Evolutionary conservation across 2,888 invertebrate genomes (phyloP), one percentile per base, ranked within the genome.

Genomic region (Resseliella maxima): DNA sequence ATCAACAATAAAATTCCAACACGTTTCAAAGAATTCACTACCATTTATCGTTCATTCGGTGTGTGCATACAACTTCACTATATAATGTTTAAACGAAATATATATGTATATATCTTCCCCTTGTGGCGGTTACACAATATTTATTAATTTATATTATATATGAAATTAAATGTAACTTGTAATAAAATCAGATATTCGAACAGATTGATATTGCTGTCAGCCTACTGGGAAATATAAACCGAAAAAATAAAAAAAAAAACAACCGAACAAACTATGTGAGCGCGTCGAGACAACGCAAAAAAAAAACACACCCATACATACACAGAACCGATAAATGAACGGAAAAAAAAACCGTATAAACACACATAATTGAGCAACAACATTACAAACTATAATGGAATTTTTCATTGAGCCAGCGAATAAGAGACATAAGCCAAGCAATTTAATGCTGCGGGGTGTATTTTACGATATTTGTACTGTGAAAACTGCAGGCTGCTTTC

Each of bases 361-460:
- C 46, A 50, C 46, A 50, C 46, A 50, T 50, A 41, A 83, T 83
- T 41, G 83, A 83, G 41, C 38, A 83, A 41, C 83, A 83, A 41
- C 41, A 83, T 38, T 83, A 41, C 83, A 38, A 83, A 83, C 83
- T 83, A 83, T 83, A 83, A 83, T 83, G 83, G 83, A 24, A 24
- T 83, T 83, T 38, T 83, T 38, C 41, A 38, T 35, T 41, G 83
- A n/a, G 21, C 5, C 38, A 38, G 38, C 83, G 83, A 38, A 83
- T 83, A 24, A 24, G 24, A 41, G 24, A 8, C 38, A 36, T 81
- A 12, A 83, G 5, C 72, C 72, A 72, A 31, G 31, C 72, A 31
- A 72, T 72, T 72, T 31, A 59, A 31, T 31, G 72, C 72, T 72
- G 72, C 72, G 72, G 83, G 83, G 83, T 83, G 83, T 36, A 41